A percentile compares a stretch with the other conserved stretches of the same genome.
Evolutionary conservation across 2,797 vertebrate genomes (phyloP).

Genomic region (Pelobates cultripes): DNA sequence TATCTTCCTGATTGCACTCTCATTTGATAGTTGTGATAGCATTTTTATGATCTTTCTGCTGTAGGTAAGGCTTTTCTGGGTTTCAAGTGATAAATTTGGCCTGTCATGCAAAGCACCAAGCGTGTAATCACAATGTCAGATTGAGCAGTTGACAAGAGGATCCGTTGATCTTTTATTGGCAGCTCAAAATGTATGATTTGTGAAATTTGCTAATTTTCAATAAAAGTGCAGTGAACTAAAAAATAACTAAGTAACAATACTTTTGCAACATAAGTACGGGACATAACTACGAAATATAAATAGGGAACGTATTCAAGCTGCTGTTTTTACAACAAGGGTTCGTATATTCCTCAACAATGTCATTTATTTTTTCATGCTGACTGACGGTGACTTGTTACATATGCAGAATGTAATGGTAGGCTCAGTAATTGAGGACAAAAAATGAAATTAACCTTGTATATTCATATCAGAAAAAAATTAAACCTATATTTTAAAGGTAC

Average conservation of each 20-base stretch:
- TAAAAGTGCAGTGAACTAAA: constrained; percentile 14
- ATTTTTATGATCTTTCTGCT: neutral
- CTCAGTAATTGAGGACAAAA: too few species aligned
- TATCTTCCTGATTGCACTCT: neutral
- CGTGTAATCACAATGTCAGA: constrained; percentile 48
- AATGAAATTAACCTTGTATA: too few species aligned
- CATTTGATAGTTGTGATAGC: neutral
- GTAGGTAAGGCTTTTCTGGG: constrained; percentile 27
- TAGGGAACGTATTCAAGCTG: too few species aligned
- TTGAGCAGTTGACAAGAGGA: neutral
- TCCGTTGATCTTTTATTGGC: constrained; percentile 12
- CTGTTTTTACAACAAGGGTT: too few species aligned
- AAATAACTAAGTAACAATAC: neutral
- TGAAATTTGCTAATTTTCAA: neutral
- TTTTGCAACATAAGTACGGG: neutral
- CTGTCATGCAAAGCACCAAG: constrained; percentile 38
- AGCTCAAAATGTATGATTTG: constrained; percentile 27
- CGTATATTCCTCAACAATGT: too few species aligned
- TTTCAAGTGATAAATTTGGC: constrained; percentile 35
- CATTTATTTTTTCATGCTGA: too few species aligned
- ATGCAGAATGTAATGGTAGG: too few species aligned
- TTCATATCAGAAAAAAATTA: too few species aligned
- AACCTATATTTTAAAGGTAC: too few species aligned
- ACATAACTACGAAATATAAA: too few species aligned
- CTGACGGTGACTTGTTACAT: too few species aligned